phyloP scores from a whole-genome alignment of 2,797 vertebrate species.

The Girardinus metallicus region DNA sequence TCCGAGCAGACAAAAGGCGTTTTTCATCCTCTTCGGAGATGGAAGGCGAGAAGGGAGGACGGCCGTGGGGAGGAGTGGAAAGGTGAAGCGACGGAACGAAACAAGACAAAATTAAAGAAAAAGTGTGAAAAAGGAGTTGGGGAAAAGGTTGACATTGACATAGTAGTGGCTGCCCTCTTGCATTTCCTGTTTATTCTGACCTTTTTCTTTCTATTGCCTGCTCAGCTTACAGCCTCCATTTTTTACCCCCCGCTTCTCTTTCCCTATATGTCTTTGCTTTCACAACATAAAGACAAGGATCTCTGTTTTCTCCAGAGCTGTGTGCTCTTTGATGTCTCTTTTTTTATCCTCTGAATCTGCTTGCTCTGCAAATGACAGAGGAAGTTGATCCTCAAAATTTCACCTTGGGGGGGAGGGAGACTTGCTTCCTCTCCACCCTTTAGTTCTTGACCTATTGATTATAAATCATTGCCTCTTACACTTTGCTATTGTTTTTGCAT shows the following conservation, averaged over 20 bases:
- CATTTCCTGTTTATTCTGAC: conserved; percentile 47
- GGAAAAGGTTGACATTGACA: conserved; percentile 65
- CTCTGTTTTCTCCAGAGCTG: conserved; percentile 14
- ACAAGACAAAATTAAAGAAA: conserved; percentile 30
- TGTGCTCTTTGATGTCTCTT: conserved; percentile 20
- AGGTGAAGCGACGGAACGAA: neutral
- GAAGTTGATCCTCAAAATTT: conserved; percentile 32
- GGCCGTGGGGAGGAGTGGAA: neutral
- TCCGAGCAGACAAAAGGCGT: conserved; percentile 31
- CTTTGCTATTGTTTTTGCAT: neutral
- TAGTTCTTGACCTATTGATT: conserved; percentile 63
- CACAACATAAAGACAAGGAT: conserved; percentile 47
- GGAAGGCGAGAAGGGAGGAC: neutral
- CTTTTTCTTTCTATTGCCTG: conserved; percentile 55
- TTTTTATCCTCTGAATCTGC: conserved; percentile 31
- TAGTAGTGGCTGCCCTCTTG: conserved; percentile 22
- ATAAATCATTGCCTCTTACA: neutral
- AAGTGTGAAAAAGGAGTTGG: conserved; percentile 35
- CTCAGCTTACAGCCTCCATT: conserved; percentile 49
- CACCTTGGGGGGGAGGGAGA: conserved; percentile 22
- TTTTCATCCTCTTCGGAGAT: conserved; percentile 30
- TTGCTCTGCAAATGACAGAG: conserved; percentile 54
- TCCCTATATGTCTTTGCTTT: conserved; percentile 42
- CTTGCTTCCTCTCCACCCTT: neutral
- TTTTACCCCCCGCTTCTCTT: conserved; percentile 25